Conservation (phyloP, 2,797 vertebrate genomes). For the Catamblyrhynchus diadema region DNA sequence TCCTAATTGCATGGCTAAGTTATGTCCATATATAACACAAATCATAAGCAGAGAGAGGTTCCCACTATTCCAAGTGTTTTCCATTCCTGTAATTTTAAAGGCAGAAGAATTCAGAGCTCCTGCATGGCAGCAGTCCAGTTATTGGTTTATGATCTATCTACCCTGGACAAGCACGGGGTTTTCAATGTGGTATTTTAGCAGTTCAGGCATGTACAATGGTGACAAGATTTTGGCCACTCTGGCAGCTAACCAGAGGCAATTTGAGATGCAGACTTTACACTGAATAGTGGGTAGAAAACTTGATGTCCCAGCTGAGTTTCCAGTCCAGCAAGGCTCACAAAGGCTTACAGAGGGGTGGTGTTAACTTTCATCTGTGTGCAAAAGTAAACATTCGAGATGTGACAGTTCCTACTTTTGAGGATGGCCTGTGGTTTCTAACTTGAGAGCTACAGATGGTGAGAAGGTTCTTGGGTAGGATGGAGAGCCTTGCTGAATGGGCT, state of each 20-base stretch:
- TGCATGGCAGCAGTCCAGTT: not conserved
- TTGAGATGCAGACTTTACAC: not conserved
- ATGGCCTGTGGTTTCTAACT: not conserved
- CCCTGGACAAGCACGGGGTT: not conserved
- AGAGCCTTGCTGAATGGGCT: not conserved
- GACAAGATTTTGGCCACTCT: not conserved
- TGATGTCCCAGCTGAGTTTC: not conserved
- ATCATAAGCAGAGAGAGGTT: not conserved
- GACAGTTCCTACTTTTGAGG: not conserved
- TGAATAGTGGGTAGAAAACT: not conserved
- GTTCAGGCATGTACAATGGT: not conserved
- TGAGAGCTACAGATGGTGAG: not conserved
- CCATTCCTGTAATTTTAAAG: not conserved
- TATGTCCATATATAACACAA: not conserved
- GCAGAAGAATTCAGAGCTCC: not conserved
- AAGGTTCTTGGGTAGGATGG: not conserved
- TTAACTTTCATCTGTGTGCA: not conserved
- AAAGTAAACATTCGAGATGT: rapidly evolving
- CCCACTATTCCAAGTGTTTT: not conserved
- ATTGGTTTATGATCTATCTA: not conserved
- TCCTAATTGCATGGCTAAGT: not conserved
- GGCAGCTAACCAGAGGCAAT: not conserved
- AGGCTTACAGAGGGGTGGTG: not conserved
- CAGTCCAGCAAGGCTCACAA: not conserved
- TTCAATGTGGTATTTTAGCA: not conserved